Evolutionary conservation across 1,140 invertebrate species (phyloP).

Genomic region (Calosoma granatense): DNA sequence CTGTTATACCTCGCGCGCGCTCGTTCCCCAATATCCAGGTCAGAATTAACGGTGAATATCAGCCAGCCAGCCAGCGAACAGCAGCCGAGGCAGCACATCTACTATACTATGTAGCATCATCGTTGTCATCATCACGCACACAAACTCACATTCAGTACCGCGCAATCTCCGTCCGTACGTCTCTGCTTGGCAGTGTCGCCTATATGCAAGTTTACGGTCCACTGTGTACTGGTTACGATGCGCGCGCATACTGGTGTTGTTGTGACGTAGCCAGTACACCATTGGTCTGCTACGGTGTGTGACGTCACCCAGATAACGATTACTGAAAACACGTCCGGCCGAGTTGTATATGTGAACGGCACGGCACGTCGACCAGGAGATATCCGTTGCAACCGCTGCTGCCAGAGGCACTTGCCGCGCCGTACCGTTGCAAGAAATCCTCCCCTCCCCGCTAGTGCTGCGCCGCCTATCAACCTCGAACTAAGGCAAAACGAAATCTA

Average conservation of each 20-base stretch:
- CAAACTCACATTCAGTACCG: not conserved
- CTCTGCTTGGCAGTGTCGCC: not conserved
- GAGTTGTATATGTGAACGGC: conserved; percentile 3
- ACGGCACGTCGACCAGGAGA: conserved; percentile 9
- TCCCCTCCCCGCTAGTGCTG: not conserved
- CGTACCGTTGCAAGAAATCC: conserved; percentile 14
- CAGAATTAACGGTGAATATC: conserved; percentile 14
- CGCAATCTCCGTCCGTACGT: not conserved
- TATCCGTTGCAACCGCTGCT: conserved; percentile 4
- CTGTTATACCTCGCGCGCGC: too few relatives aligned
- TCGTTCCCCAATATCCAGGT: conserved; percentile 13
- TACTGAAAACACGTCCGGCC: conserved; percentile 19
- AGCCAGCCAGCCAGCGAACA: conserved; percentile 11
- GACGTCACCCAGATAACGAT: conserved; percentile 27
- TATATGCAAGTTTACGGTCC: not conserved
- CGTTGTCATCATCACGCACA: not conserved
- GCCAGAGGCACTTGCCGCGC: conserved; percentile 14
- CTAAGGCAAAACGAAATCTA: too few relatives aligned
- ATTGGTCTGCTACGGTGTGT: conserved; percentile 24
- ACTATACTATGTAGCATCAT: conserved; percentile 11
- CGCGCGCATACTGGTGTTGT: conserved; percentile 24
- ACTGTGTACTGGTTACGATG: not conserved
- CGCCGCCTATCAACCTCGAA: conserved; percentile 10
- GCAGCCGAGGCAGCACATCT: conserved; percentile 8
- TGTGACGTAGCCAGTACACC: conserved; percentile 24